phyloP scores from a whole-genome alignment of 2,797 vertebrate species.

The Danio tinwini region DNA sequence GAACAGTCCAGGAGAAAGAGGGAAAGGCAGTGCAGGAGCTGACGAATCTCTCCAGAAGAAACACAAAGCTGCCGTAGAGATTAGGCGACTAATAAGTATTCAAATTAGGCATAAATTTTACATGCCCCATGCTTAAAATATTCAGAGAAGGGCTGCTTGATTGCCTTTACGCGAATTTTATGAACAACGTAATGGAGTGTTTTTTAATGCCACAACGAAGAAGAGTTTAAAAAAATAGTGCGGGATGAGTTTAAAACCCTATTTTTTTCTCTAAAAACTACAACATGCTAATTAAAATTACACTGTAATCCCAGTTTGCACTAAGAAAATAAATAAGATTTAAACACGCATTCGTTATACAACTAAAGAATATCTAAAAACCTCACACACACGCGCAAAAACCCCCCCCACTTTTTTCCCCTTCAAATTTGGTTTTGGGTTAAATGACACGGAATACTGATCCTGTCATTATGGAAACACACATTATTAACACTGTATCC shows the following conservation, averaged over 20 bases:
- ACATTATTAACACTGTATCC: slow-evolving; percentile 59
- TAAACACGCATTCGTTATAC: slow-evolving; percentile 2
- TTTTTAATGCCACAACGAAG: slow-evolving; percentile 76
- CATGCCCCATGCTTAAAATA: slow-evolving; percentile 99
- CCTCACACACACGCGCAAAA: too few relatives aligned
- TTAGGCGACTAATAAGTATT: slow-evolving; percentile 98
- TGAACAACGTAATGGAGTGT: slow-evolving; percentile 90
- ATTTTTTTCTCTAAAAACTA: slow-evolving; percentile 45
- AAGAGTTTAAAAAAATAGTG: slow-evolving; percentile 60
- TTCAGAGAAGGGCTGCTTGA: slow-evolving; percentile 96
- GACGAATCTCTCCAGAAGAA: slow-evolving; percentile 91
- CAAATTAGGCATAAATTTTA: slow-evolving; percentile 99
- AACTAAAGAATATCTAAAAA: background rate
- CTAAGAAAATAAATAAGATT: slow-evolving; percentile 44
- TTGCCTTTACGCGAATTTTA: slow-evolving; percentile 93
- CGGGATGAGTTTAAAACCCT: slow-evolving; percentile 45
- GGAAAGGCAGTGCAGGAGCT: slow-evolving; percentile 68
- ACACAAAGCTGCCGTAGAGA: slow-evolving; percentile 94
- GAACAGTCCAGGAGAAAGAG: slow-evolving; percentile 70
- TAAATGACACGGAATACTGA: slow-evolving; percentile 54
- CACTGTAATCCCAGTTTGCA: slow-evolving; percentile 58
- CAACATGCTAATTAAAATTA: slow-evolving; percentile 46
- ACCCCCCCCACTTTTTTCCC: background rate
- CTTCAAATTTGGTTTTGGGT: slow-evolving; percentile 55
- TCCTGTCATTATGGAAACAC: slow-evolving; percentile 54